Base-by-base conservation (phyloP, 1,140 invertebrate genomes). In the Orchestia grillus region DNA sequence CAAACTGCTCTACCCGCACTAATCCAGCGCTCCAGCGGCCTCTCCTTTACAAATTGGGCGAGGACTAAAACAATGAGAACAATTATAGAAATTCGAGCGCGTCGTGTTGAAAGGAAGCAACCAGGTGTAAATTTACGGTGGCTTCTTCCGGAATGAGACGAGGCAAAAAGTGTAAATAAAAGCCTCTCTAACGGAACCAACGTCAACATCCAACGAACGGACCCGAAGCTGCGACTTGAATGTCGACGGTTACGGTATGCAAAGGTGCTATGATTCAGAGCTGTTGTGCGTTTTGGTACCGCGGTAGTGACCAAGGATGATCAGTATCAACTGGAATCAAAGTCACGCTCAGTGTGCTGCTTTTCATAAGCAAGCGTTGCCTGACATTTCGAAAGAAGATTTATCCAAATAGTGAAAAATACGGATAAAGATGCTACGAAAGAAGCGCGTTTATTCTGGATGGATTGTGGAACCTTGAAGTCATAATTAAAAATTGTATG, bases 51-150 rank as follows among this genome's bases (percentile, higher is more conserved):
- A 94, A 94, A 94, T 94, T 94, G 43, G 92, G 92, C 88, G 47
- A 94, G 92, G 44, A 94, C 43, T 94, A 94, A 94, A 94, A 94
- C 92, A 94, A 94, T 94, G 92, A 44, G 43, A n/a, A 94, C 92
- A 94, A 47, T 94, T 47, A 94, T 94, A 94, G 92, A 94, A 45
- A 94, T 94, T 45, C 44, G 92, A 94, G 92, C 92, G 47, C 23
- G 92, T 19, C 44, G 41, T 94, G 44, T 47, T 94, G 92, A 94
- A 94, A 94, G 92, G 92, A 94, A 15, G 41, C 43, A 47, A 44
- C 44, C 43, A 44, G 47, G 92, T 94, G 92, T 94, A 94, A 94
- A 47, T 47, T 94, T 94, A 42, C 92, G 36, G 41, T 42, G 41
- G 88, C 23, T 0, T 42, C 43, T 90, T 36, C 62, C 62, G 11